Percentiles rank a stretch among this genome's conserved stretches.
Conservation (phyloP, 2,888 invertebrate species). For the Phytoseiulus persimilis region DNA sequence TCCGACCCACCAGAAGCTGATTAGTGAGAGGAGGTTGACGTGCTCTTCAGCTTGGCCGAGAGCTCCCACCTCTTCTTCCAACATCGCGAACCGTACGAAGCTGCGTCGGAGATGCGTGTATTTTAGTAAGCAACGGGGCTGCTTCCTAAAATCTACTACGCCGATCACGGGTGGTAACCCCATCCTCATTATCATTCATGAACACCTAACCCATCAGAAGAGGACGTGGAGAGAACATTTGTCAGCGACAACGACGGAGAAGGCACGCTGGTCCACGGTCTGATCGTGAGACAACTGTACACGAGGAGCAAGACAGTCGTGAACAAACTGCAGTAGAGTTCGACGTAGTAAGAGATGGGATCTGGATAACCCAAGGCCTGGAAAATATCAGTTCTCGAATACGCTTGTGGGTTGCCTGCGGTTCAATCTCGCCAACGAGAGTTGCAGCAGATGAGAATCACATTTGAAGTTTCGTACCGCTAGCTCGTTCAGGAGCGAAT, state of each 20-base stretch:
- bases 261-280: constrained; percentile 31
- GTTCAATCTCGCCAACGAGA: background rate
- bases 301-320: constrained; percentile 15
- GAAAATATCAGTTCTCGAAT: background rate
- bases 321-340: constrained; percentile 14
- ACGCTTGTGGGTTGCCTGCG: background rate
- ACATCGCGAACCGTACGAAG: constrained; percentile 9
- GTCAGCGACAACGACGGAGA: constrained; percentile 9
- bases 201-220: background rate
- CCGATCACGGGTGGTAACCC: too few relatives aligned
- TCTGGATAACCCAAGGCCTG: background rate
- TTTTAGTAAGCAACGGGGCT: too few relatives aligned
- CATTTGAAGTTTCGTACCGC: background rate
- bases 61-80: constrained; percentile 39
- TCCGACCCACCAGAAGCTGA: constrained; percentile 80
- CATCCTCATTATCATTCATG: too few relatives aligned
- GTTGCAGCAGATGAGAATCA: background rate
- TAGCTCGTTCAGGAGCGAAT: constrained; percentile 8
- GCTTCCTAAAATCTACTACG: too few relatives aligned
- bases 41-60: constrained; percentile 76
- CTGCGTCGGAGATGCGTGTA: background rate
- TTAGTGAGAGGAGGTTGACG: constrained; percentile 60
- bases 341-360: constrained; percentile 16
- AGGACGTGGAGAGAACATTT: background rate
- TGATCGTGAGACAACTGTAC: constrained; percentile 16